Evolutionary conservation across 37 sponge, comb jelly and placozoan species (phyloP), one percentile per base, ranked within the genome.

Genomic region (Diacarnus erythraeanus): DNA sequence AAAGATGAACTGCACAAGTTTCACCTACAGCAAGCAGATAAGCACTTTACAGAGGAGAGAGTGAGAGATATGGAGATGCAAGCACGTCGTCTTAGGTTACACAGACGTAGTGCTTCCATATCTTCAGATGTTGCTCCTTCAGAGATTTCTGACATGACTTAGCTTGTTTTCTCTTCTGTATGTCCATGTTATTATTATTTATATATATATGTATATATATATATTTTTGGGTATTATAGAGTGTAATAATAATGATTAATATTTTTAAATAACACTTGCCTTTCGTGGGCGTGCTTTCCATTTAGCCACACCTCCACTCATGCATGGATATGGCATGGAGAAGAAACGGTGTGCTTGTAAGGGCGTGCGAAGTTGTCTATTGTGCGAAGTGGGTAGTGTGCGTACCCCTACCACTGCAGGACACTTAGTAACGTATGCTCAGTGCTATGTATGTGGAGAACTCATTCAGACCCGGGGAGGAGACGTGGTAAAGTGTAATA

Each of bases 11-110:
- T 88, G 0, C 71, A 70, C 25, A 43, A 76, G 73, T 39, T 43
- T 10, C 83, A 82, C 33, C 8, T 82, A 17, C 42, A 64, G 21
- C 76, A 70, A 39, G 83, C 88, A n/a, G 78, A 38, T 35, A 22
- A 71, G 29, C 88, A 88, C 70, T 88, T 88, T 64, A 41, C 73
- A 0, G 88, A 82, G 73, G 88, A 88, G 88, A 69, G 88, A 42
- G 88, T 51, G 22, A 26, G 88, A 10, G 33, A 36, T 17, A 88
- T 88, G 88, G 83, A 88, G 42, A 40, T 88, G 31, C 57, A 77
- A 17, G 88, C 88, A 33, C 39, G 88, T 30, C 76, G 88, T 21
- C 81, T 81, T 20, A 25, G 72, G 21, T 31, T 59, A 22, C 74
- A 60, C 37, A 72, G 66, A 25, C 72, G 65, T 37, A 82, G 73